Evolutionary conservation across 2,113 vertebrate species (phyloP), one percentile per base, ranked within the genome.

Genomic region (Platanista minor): DNA sequence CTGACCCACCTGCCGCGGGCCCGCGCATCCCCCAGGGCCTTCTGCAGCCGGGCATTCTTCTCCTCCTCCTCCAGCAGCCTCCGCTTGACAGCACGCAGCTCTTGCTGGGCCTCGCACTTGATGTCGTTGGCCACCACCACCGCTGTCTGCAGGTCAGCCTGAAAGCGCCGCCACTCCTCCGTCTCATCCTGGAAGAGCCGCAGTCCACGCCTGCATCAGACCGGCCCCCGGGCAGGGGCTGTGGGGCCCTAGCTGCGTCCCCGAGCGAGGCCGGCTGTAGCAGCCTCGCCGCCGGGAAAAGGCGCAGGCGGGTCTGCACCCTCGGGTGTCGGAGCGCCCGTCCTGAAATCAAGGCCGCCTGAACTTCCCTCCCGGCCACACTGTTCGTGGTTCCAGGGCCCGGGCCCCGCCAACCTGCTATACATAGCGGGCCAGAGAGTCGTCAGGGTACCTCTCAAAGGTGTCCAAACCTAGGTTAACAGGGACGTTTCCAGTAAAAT

Each of bases 121-220:
- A 99, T 99, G 97, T 99, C 99, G 4, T 99, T 99, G 91, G 99
- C 99, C 41, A 99, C 99, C 11, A 99, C 99, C 97, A 99, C 99
- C 0, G 99, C 99, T 0, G 99, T 99, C 99, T 99, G 99, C 88
- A 99, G 99, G 98, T 99, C 99, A 0, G 99, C 99, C 98, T 99
- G 99, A 98, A 99, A 99, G 39, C 99, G 99, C 71, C 98, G 98
- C 99, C 99, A 99, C 92, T 99, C 99, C 92, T 99, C 99, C 0
- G 99, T 99, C 59, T 99, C 99, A 20, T 99, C 99, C 99, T 99
- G 72, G 23, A 83, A 93, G 90, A 2, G 57, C 49, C 84, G 97
- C 81, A 61, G 0, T 62, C 18, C 94, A 66, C 1, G 27, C 4
- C 27, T 29, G 15, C 0, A 7, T 67, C 81, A 95, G 90, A 8